phyloP scores from a whole-genome alignment of 2,113 vertebrate genomes.

The Malurus cyaneus region DNA sequence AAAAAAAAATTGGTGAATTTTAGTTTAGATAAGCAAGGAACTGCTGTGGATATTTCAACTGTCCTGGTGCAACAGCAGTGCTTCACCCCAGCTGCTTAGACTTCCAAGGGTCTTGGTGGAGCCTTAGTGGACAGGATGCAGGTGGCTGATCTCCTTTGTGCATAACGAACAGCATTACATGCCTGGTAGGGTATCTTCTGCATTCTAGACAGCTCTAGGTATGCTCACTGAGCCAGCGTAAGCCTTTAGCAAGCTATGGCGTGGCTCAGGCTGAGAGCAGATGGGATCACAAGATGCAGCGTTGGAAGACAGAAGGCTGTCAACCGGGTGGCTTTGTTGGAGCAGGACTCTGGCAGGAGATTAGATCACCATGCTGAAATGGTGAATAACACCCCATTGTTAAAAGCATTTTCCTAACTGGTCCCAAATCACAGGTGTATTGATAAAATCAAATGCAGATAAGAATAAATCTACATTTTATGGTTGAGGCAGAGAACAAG shows the following conservation, averaged over 20 bases:
- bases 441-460: not conserved
- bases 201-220: not conserved
- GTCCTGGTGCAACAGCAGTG: not conserved
- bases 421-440: not conserved
- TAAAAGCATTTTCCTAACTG: not conserved
- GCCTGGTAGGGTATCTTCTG: not conserved
- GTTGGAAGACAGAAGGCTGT: not conserved
- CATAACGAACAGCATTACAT: not conserved
- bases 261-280: not conserved
- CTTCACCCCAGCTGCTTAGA: not conserved
- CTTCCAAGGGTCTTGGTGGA: not conserved
- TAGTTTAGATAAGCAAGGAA: not conserved
- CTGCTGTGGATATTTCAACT: not conserved
- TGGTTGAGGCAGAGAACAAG: not conserved
- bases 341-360: not conserved
- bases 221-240: not conserved
- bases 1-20: not conserved
- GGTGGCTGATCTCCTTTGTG: not conserved
- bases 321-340: not conserved
- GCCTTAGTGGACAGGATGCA: not conserved
- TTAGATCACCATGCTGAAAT: not conserved
- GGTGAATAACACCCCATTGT: not conserved
- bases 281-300: not conserved
- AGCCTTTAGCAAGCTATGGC: not conserved
- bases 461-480: not conserved